Evolutionary conservation across 2,888 invertebrate species (phyloP).

Genomic region (Microctonus brassicae): DNA sequence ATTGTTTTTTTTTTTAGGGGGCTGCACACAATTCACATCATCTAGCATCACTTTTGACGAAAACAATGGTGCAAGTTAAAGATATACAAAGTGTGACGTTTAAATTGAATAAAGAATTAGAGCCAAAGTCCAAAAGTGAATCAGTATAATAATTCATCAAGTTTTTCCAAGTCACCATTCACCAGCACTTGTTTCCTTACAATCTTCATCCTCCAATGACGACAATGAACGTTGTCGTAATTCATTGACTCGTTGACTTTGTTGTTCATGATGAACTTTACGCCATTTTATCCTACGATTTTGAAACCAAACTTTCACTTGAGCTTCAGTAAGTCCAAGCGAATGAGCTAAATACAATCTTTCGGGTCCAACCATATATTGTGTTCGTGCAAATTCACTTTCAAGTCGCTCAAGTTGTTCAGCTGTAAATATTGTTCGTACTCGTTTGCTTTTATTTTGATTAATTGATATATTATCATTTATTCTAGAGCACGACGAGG

Average conservation of each 20-base stretch:
- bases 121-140: no score
- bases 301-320: constrained; percentile 79
- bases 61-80: no score
- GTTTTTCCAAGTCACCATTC: constrained; percentile 67
- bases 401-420: constrained; percentile 95
- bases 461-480: constrained; percentile 54
- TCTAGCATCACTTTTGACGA: no score
- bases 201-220: constrained; percentile 64
- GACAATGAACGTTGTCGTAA: constrained; percentile 64
- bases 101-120: no score
- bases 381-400: constrained; percentile 94
- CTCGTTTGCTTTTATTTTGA: constrained; percentile 81
- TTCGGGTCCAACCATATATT: constrained; percentile 98
- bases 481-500: constrained; percentile 61
- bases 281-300: constrained; percentile 96
- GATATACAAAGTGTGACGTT: no score
- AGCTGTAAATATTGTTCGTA: constrained; percentile 96
- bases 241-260: constrained; percentile 85
- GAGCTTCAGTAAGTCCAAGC: constrained; percentile 88
- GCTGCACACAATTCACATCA: no score
- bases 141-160: no score
- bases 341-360: constrained; percentile 91
- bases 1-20: not conserved
- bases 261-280: constrained; percentile 93
- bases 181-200: constrained; percentile 63